Base-by-base conservation (phyloP, 2,113 vertebrate species). In the Hyperoodon ampullatus region DNA sequence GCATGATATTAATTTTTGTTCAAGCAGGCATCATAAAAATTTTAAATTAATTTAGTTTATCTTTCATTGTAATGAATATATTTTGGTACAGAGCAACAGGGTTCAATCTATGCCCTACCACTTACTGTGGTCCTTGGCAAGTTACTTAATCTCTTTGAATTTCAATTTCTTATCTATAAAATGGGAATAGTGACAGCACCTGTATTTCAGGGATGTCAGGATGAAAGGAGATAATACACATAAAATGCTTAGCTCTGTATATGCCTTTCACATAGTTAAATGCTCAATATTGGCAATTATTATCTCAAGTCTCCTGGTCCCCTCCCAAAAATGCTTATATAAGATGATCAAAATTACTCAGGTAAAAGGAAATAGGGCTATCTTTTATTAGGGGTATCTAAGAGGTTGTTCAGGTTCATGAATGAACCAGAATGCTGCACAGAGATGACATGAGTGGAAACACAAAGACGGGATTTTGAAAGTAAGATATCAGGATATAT, bases 111-210 rank as follows among this genome's bases (percentile, higher is more conserved):
- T 68, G 53, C 24, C 35, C 53, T 87, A 70, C 8, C n/a, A 58
- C 44, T 90, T 92, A 83, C 18, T 95, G 3, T 87, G 39, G 61
- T 92, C 35, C 80, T 80, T 92, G 21, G 58, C 8, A 88, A 92
- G 50, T 83, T 84, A 80, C 13, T 94, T 61, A 91, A 88, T 39
- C 26, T 84, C 70, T 90, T 53, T 83, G 68, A 87, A 84, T 88
- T 98, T 93, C 23, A 66, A 93, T 71, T 93, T 35, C 82, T 94
- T 95, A 84, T 72, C 50, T 93, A 82, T 82, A 80, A 83, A 97
- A 60, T 68, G 26, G 24, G 42, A 95, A 70, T 88, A 55, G 68
- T 63, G 24, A 86, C 42, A 66, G 16, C 50, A 83, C 42, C 39
- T 96, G 35, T 28, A 9, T 89, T 97, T 74, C 63, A 90, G 21